A percentile compares a stretch with the other conserved stretches of the same genome.
These are phyloP conservation scores for Eilema depressum DNA, from an alignment of 2,888 invertebrate species.

Conservation along the genomic window DNA sequence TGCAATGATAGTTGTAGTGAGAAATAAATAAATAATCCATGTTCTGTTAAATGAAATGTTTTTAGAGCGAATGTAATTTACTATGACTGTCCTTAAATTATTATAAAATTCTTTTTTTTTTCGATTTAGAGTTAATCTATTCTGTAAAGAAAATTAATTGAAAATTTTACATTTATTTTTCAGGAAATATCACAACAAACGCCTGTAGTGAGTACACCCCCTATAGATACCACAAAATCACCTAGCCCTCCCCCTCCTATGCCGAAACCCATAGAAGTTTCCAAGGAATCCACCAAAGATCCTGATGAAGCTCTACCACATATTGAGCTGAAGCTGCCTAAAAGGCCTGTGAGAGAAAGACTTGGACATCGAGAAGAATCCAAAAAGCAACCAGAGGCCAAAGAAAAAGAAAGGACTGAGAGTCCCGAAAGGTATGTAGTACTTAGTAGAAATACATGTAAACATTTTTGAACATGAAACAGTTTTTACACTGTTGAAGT, in stretches of 20 bases:
- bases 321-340: slow-evolving; percentile 82
- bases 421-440: slow-evolving; percentile 80
- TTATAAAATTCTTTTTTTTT: neutral
- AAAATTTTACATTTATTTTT: slow-evolving; percentile 19
- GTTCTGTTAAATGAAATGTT: no score
- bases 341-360: slow-evolving; percentile 80
- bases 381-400: slow-evolving; percentile 59
- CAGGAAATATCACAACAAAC: slow-evolving; percentile 76
- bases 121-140: neutral
- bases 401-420: slow-evolving; percentile 61
- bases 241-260: slow-evolving; percentile 45
- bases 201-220: slow-evolving; percentile 64
- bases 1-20: neutral
- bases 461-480: neutral
- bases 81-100: neutral
- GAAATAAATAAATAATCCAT: no score
- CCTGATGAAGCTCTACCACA: slow-evolving; percentile 73
- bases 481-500: no score
- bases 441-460: slow-evolving; percentile 43
- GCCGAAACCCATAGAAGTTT: slow-evolving; percentile 34
- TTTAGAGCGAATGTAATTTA: no score
- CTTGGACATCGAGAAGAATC: slow-evolving; percentile 69
- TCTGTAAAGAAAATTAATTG: neutral
- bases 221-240: slow-evolving; percentile 51
- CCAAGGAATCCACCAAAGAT: slow-evolving; percentile 55